A percentile compares a stretch with the other conserved stretches of the same genome.
phyloP scores from a whole-genome alignment of 2,888 invertebrate genomes.

The Nineta flava region DNA sequence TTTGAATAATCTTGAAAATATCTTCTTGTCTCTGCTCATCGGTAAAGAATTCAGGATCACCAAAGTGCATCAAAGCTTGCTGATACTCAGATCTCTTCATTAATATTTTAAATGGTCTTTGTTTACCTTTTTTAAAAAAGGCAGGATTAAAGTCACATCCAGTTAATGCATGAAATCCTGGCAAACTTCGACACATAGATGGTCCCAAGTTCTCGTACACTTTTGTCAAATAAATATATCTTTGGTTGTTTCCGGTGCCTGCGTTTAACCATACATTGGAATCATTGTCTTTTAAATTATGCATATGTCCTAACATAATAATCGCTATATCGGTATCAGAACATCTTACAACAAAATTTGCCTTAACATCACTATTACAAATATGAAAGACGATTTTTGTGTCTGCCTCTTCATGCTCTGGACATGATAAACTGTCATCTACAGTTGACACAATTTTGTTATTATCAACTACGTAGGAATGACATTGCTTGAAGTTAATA shows the following conservation, averaged over 20 bases:
- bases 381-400: conserved; percentile 9
- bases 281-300: conserved; percentile 12
- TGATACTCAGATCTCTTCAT: background rate
- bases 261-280: conserved; percentile 12
- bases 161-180: too few relatives aligned
- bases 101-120: conserved; percentile 3
- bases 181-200: background rate
- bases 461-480: conserved; percentile 10
- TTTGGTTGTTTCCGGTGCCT: conserved; percentile 14
- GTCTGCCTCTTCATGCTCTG: conserved; percentile 12
- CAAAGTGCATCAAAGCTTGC: background rate
- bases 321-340: conserved; percentile 12
- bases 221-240: conserved; percentile 12
- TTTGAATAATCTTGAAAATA: conserved; percentile 10
- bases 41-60: too few relatives aligned
- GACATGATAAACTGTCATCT: conserved; percentile 9
- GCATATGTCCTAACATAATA: conserved; percentile 16
- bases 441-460: conserved; percentile 7
- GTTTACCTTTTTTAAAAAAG: background rate
- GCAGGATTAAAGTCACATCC: too few relatives aligned
- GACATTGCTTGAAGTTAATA: conserved; percentile 11
- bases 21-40: too few relatives aligned
- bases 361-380: too few relatives aligned
- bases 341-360: background rate
- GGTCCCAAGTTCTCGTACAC: conserved; percentile 10